Percentiles rank a stretch among this genome's conserved stretches.
Evolutionary conservation across 2,888 invertebrate species (phyloP).

Genomic region (Papilio gigon): DNA sequence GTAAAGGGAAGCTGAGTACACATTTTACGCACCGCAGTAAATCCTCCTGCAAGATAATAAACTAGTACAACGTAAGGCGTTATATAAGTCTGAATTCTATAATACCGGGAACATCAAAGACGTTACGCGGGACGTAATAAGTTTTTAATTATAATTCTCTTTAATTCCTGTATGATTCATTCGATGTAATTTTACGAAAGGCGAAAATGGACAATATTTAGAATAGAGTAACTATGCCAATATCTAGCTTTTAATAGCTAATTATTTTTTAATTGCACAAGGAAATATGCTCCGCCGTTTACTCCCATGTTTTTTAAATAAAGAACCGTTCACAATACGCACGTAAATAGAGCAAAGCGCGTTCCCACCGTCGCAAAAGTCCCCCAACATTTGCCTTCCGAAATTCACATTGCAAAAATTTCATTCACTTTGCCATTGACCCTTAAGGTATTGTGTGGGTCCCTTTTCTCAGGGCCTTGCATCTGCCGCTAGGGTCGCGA

Average conservation of each 20-base stretch:
- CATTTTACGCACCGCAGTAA: no score
- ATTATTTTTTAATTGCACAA: neutral
- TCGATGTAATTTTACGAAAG: constrained; percentile 24
- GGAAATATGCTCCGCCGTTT: neutral
- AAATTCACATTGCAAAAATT: constrained; percentile 49
- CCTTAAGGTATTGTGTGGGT: constrained; percentile 49
- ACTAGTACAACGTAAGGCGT: neutral
- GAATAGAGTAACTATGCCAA: neutral
- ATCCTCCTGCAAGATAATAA: no score
- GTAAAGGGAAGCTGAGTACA: no score
- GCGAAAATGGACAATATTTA: neutral
- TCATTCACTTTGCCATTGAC: constrained; percentile 50
- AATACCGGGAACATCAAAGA: constrained; percentile 20
- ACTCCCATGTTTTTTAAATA: neutral
- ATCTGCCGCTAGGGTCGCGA: constrained; percentile 64
- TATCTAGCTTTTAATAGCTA: neutral
- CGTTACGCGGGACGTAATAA: constrained; percentile 25
- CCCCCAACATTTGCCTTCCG: constrained; percentile 46
- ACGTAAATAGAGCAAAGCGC: constrained; percentile 2
- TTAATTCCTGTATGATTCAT: constrained; percentile 10
- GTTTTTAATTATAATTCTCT: constrained; percentile 19
- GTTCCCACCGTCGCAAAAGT: constrained; percentile 50
- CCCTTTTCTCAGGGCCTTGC: constrained; percentile 61
- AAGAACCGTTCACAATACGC: constrained; percentile 41
- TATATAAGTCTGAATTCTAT: neutral